These are phyloP conservation scores for Capromys pilorides DNA, from an alignment of 2,797 vertebrate species.

Conservation along the genomic window DNA sequence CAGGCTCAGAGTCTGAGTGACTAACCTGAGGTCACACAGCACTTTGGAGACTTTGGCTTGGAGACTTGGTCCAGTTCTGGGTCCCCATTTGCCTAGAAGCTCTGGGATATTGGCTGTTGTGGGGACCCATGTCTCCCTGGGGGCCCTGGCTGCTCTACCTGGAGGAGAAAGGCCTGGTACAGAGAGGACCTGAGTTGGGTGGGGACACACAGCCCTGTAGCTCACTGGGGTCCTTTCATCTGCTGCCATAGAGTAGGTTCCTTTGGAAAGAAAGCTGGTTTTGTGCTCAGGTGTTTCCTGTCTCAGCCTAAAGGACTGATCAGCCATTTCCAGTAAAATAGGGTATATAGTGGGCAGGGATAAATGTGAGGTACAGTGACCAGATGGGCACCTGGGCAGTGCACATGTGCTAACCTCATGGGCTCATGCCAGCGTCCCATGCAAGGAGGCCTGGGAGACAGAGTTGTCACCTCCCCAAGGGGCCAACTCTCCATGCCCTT, in stretches of 20 bases:
- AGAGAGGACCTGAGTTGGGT: neutral
- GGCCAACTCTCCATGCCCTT: neutral
- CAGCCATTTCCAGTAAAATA: neutral
- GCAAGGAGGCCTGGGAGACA: neutral
- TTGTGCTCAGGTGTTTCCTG: neutral
- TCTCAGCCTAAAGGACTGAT: constrained; percentile 21
- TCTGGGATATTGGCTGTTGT: neutral
- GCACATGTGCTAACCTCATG: neutral
- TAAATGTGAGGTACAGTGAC: neutral
- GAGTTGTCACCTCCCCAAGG: neutral
- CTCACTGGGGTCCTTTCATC: neutral
- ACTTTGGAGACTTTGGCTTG: neutral
- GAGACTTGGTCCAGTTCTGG: neutral
- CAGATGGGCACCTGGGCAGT: neutral
- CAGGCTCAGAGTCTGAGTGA: neutral
- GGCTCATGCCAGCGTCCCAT: neutral
- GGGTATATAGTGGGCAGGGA: neutral
- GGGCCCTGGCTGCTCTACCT: neutral
- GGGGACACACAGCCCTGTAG: neutral
- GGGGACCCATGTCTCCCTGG: neutral
- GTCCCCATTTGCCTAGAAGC: neutral
- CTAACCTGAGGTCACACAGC: constrained; percentile 6
- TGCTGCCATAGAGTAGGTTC: neutral
- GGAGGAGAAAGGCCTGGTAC: neutral
- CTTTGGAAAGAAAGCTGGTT: neutral